phyloP scores from a whole-genome alignment of 1,140 invertebrate species.

The Dysdera silvatica region DNA sequence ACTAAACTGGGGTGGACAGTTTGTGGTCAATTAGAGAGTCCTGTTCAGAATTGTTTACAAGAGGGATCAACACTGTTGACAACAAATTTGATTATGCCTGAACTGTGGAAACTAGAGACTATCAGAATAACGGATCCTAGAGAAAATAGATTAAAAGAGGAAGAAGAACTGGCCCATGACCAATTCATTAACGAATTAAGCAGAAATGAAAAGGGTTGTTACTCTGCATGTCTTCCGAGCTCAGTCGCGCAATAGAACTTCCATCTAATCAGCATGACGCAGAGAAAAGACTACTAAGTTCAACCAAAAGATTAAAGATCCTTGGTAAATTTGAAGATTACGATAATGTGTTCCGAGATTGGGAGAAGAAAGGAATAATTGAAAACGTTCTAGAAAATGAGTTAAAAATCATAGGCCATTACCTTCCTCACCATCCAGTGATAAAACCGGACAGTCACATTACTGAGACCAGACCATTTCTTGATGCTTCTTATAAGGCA shows the following conservation, averaged over 20 bases:
- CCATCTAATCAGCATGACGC: background rate
- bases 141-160: no score
- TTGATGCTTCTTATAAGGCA: slow-evolving; percentile 32
- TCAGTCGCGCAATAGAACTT: background rate
- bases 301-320: background rate
- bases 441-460: slow-evolving; percentile 29
- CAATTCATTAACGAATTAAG: no score
- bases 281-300: background rate
- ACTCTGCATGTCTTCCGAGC: no score
- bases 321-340: background rate
- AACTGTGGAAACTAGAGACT: no score
- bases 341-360: background rate
- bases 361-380: background rate
- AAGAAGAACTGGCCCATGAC: no score
- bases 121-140: no score
- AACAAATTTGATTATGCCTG: no score
- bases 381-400: slow-evolving; percentile 4
- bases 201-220: no score
- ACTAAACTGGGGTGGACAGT: no score
- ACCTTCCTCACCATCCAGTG: slow-evolving; percentile 33
- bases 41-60: no score
- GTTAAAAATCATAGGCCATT: slow-evolving; percentile 13
- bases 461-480: slow-evolving; percentile 31
- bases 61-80: no score
- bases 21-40: no score